Evolutionary conservation across 2,797 vertebrate genomes (phyloP).

Genomic region (Chaetophractus vellerosus): DNA sequence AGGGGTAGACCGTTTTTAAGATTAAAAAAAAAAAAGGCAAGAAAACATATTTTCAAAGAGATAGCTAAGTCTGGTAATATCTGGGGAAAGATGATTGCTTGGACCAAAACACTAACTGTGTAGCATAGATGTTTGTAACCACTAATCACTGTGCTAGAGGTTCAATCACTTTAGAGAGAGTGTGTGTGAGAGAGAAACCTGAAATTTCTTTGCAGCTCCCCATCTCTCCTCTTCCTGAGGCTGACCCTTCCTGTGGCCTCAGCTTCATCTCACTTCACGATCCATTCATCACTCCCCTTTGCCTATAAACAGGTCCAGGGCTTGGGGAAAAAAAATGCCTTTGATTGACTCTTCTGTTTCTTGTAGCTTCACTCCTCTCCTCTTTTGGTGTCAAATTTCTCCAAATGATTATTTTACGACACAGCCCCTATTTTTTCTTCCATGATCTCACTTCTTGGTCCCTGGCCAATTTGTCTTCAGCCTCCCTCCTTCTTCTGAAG

Average conservation of each 20-base stretch:
- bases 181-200: background rate
- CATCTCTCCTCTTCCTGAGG: background rate
- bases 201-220: too few relatives aligned
- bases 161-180: background rate
- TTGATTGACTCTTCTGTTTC: background rate
- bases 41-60: slow-evolving; percentile 67
- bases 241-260: background rate
- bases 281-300: background rate
- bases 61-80: background rate
- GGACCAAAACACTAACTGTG: background rate
- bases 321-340: background rate
- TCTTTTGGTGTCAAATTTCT: background rate
- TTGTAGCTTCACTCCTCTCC: background rate
- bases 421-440: background rate
- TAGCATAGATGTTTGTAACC: background rate
- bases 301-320: background rate
- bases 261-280: accelerated
- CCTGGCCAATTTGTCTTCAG: background rate
- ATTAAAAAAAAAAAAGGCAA: background rate
- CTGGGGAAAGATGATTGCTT: background rate
- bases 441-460: background rate
- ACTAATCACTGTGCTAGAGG: background rate
- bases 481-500: background rate
- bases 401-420: background rate
- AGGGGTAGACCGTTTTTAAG: slow-evolving; percentile 61